Percentiles rank a stretch among this genome's conserved stretches.
These are phyloP conservation scores for Pocillopora meandrina DNA, from an alignment of 92 coral and sea anemone genomes.

Conservation along the genomic window DNA sequence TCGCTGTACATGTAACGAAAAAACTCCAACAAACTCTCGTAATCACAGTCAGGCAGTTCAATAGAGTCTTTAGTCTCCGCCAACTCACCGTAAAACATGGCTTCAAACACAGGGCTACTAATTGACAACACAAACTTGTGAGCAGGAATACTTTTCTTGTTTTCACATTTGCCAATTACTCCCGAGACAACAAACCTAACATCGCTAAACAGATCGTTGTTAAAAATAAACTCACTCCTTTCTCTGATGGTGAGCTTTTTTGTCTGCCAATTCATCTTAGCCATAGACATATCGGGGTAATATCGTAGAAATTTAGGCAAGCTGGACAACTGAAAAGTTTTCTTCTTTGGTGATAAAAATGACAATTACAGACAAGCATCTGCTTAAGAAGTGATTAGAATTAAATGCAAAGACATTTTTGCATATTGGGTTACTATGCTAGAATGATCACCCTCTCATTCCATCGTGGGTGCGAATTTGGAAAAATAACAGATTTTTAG, in stretches of 20 bases:
- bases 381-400: neutral
- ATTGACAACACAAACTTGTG: constrained; percentile 41
- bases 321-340: neutral
- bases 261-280: constrained; percentile 52
- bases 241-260: constrained; percentile 57
- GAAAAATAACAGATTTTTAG: neutral
- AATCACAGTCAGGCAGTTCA: constrained; percentile 53
- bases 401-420: neutral
- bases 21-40: constrained; percentile 54
- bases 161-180: neutral
- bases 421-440: constrained; percentile 11
- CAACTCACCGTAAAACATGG: constrained; percentile 68
- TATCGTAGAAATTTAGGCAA: neutral
- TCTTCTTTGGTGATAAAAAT: neutral
- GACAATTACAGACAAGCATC: neutral
- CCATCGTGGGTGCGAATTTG: constrained; percentile 14
- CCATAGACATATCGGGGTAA: neutral
- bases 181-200: constrained; percentile 41
- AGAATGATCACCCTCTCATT: constrained; percentile 3
- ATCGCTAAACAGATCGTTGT: constrained; percentile 61
- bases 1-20: constrained; percentile 69
- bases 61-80: constrained; percentile 46
- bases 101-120: constrained; percentile 66
- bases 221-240: constrained; percentile 65
- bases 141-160: constrained; percentile 13